A percentile compares a stretch with the other conserved stretches of the same genome.
phyloP scores from a whole-genome alignment of 2,888 invertebrate species.

The Deroplatys truncata region DNA sequence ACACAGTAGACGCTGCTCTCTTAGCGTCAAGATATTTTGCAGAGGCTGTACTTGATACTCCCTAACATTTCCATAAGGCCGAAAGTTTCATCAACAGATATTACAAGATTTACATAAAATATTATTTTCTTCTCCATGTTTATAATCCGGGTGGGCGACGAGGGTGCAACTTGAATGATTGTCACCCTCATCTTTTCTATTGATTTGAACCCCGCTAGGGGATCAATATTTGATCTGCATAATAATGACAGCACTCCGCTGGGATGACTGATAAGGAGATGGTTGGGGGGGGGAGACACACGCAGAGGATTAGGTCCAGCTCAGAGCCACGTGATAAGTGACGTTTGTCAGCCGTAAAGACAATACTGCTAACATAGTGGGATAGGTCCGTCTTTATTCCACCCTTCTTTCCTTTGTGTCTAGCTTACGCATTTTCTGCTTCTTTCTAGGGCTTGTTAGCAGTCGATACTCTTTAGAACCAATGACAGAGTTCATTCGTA shows the following conservation, averaged over 20 bases:
- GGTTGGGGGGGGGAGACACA: constrained; percentile 10
- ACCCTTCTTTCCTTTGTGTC: neutral
- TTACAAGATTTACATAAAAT: constrained; percentile 33
- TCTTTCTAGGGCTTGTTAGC: no score
- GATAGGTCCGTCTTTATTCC: neutral
- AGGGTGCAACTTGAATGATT: neutral
- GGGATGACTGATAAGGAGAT: constrained; percentile 25
- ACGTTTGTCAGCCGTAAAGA: constrained; percentile 30
- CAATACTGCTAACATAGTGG: constrained; percentile 10
- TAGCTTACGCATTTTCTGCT: no score
- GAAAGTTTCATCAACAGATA: constrained; percentile 28
- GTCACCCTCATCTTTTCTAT: constrained; percentile 33
- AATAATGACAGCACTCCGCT: constrained; percentile 43
- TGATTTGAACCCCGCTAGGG: constrained; percentile 42
- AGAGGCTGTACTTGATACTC: constrained; percentile 5
- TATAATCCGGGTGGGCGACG: constrained; percentile 11
- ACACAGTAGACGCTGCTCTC: no score
- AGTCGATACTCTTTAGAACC: no score
- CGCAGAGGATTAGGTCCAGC: constrained; percentile 22
- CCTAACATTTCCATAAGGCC: constrained; percentile 1
- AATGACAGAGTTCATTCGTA: no score
- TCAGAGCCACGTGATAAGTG: constrained; percentile 1
- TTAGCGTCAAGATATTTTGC: neutral
- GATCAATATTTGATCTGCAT: constrained; percentile 50
- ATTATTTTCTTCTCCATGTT: constrained; percentile 27